Evolutionary conservation across 1,140 invertebrate species (phyloP), one percentile per base, ranked within the genome.

Genomic region (Coenobita brevimanus): DNA sequence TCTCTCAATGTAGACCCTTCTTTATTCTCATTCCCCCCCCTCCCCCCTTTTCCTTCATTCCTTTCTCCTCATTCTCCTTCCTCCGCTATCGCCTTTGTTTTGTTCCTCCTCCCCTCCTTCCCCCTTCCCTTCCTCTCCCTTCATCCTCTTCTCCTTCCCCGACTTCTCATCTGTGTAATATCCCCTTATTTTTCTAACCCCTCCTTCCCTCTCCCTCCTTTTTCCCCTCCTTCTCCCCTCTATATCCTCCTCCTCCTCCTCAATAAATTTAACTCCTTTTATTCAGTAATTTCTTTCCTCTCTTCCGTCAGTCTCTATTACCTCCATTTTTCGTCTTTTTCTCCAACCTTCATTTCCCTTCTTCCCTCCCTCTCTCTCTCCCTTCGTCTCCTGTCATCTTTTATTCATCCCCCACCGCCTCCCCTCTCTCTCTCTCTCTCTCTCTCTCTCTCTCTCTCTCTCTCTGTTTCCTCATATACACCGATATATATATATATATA

Each of bases 311-410:
- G 10, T 36, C 13, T 33, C 13, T 75, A 15, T 1, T 33, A n/a
- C 1, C 71, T 27, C 17, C 36, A 21, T 21, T 0, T 15, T n/a
- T 46, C 0, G 2, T 21, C 46, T 50, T 24, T 46, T 46, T 43
- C 8, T 13, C 15, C 24, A 24, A 1, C 0, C 17, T 30, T 17
- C 36, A n/a, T 73, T 2, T 73, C n/a, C 36, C n/a, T 73, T 21
- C 36, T 21, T 73, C n/a, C 36, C n/a, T 73, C n/a, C 36, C 4
- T 73, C n/a, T 73, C n/a, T 73, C n/a, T 73, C n/a, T 73, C n/a
- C n/a, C n/a, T n/a, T n/a, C n/a, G n/a, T n/a, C n/a, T n/a, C n/a
- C n/a, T n/a, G n/a, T n/a, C n/a, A n/a, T n/a, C n/a, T n/a, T n/a
- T n/a, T n/a, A n/a, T n/a, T n/a, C n/a, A n/a, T n/a, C n/a, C n/a